Base-by-base conservation (phyloP, 2,113 vertebrate species). In the Sprattus sprattus region DNA sequence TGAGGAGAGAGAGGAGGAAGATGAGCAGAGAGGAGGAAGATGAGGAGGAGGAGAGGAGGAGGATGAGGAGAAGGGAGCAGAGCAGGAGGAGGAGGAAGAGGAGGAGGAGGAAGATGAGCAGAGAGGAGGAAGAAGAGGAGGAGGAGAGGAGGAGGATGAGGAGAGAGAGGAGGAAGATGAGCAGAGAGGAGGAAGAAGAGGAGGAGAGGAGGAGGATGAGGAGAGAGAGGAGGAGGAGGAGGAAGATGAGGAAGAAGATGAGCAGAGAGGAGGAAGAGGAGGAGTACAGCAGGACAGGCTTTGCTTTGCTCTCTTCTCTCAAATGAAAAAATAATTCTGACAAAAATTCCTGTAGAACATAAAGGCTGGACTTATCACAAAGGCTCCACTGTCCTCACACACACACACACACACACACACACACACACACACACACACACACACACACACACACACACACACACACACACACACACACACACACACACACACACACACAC, bases 301-400 rank as follows among this genome's bases (percentile, higher is more conserved):
- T 54, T 57, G 18, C 64, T 28, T 3, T 28, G 64, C 64, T 28
- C 25, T 67, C 7, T 28, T 28, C n/a, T 67, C 89, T 91, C 50
- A 88, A 91, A 92, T 90, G 85, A 90, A 87, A 91, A 88, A 91
- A 90, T 85, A 87, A 64, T 67, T 67, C 64, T 67, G 25, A 67
- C 64, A 67, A 28, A 28, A 67, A 28, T 25, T 28, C n/a, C n/a
- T 28, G 25, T 25, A 2, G 64, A 67, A 67, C 64, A 67, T 28
- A 67, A 13, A 67, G n/a, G 6, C 3, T 67, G n/a, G 25, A 67
- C n/a, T 67, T 28, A n/a, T 60, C 87, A 92, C 89, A 92, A 93
- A 67, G 64, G 64, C 64, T 28, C n/a, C 64, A 67, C n/a, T 25
- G 6, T 64, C 22, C 60, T 64, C 60, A 39, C 39, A 39, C 39